phyloP scores from a whole-genome alignment of 2,113 vertebrate species.

The Tragelaphus imberbis region DNA sequence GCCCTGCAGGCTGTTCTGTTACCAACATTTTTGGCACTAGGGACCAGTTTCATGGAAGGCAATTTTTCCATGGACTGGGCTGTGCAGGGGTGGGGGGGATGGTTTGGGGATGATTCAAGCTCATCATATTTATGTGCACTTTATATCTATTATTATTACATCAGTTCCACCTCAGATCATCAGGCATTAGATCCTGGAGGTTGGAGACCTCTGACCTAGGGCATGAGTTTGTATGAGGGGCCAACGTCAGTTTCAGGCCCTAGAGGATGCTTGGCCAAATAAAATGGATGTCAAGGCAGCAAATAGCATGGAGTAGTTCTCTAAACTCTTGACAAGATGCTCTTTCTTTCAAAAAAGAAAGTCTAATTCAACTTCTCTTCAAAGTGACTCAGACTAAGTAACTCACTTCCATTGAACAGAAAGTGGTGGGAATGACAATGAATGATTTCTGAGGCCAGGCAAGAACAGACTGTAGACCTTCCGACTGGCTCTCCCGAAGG shows the following conservation, averaged over 20 bases:
- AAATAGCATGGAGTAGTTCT: background rate
- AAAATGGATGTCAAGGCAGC: background rate
- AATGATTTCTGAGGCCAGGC: background rate
- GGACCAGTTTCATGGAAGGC: background rate
- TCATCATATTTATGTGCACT: background rate
- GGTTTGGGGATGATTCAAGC: background rate
- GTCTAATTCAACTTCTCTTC: background rate
- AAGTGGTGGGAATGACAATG: background rate
- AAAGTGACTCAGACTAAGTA: background rate
- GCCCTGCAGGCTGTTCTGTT: background rate
- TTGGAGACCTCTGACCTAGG: background rate
- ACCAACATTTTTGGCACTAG: background rate
- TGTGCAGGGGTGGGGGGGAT: background rate
- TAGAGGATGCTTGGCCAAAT: background rate
- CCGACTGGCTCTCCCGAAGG: background rate
- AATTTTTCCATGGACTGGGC: background rate
- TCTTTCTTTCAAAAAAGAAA: background rate
- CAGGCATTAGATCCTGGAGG: background rate
- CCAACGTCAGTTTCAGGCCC: background rate
- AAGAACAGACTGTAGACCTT: background rate
- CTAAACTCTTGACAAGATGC: background rate
- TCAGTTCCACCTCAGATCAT: background rate
- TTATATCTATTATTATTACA: background rate
- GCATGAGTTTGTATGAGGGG: background rate
- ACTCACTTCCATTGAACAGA: background rate